Conservation (phyloP, 2,888 invertebrate genomes). For the Phortica magna region DNA sequence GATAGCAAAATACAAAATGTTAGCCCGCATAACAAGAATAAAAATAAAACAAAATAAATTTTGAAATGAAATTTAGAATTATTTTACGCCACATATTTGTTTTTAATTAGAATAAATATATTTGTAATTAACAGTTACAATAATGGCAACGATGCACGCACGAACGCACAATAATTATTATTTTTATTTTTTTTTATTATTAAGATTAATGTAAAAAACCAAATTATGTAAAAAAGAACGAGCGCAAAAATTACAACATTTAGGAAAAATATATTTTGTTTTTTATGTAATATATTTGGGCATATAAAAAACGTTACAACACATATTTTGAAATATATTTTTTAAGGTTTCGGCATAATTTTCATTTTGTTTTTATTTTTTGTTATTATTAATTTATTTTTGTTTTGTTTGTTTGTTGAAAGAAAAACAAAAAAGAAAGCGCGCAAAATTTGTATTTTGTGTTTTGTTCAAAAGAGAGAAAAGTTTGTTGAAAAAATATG, state of each 20-base stretch:
- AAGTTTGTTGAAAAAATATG: conserved; percentile 45
- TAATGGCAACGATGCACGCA: conserved; percentile 65
- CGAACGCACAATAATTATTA: conserved; percentile 65
- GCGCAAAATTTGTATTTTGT: conserved; percentile 41
- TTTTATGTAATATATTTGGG: conserved; percentile 51
- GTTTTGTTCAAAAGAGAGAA: conserved; percentile 31
- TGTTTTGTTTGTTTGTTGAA: conserved; percentile 41
- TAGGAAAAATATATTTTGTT: conserved; percentile 57
- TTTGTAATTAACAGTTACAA: conserved; percentile 26
- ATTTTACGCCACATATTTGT: background rate
- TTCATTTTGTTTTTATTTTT: conserved; percentile 35
- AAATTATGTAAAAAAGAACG: conserved; percentile 55
- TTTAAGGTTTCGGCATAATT: background rate
- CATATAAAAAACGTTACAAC: conserved; percentile 40
- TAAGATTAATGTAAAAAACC: conserved; percentile 27
- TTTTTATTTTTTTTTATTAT: conserved; percentile 50
- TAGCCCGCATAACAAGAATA: conserved; percentile 38
- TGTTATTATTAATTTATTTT: conserved; percentile 38
- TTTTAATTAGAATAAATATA: conserved; percentile 4
- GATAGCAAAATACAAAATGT: too few species aligned
- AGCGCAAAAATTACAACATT: conserved; percentile 73
- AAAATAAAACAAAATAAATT: conserved; percentile 1
- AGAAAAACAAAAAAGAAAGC: conserved; percentile 41
- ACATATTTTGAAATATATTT: conserved; percentile 13
- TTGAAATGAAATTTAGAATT: background rate